Evolutionary conservation across 2,113 vertebrate species (phyloP), one percentile per base, ranked within the genome.

Genomic region (Gadus chalcogrammus): DNA sequence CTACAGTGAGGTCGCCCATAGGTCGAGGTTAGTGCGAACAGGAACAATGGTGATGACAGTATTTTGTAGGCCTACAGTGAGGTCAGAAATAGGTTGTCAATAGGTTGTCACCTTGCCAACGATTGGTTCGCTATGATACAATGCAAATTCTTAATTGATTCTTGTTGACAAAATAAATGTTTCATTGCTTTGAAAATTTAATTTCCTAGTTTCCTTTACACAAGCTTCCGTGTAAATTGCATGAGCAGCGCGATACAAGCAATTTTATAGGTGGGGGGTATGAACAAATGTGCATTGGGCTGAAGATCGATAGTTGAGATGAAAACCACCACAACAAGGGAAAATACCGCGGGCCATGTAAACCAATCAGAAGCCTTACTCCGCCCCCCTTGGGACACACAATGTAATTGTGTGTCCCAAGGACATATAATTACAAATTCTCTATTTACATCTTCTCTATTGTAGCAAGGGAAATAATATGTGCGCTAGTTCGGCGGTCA

Each of bases 351-450:
- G 69, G 71, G 65, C 70, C 75, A 22, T 68, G 85, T 81, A 80
- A 71, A 85, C 73, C 69, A 84, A 77, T 77, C 73, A 73, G 6
- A 31, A 15, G 48, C 73, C 68, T 64, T 75, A 74, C 35, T 61
- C 70, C 12, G 8, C 42, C 42, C 62, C 67, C 81, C 79, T 59
- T 65, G 62, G 79, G 74, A 68, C 77, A 73, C 8, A 65, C 56
- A 27, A 24, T 65, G 55, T 35, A 53, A 68, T 77, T 82, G 24
- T 24, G 24, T 24, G 83, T 75, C 69, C 73, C 48, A 68, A n/a
- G 61, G 76, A 17, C n/a, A 65, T 3, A 70, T 27, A 35, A 27
- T 75, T 73, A 88, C 84, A 84, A 82, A 74, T 74, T 81, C 81
- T 84, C 60, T 79, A 72, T 85, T 84, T 85, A 77, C 31, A 68